Percentiles rank a stretch among this genome's conserved stretches.
phyloP scores from a whole-genome alignment of 2,797 vertebrate species.

The Chlorospingus flavigularis region DNA sequence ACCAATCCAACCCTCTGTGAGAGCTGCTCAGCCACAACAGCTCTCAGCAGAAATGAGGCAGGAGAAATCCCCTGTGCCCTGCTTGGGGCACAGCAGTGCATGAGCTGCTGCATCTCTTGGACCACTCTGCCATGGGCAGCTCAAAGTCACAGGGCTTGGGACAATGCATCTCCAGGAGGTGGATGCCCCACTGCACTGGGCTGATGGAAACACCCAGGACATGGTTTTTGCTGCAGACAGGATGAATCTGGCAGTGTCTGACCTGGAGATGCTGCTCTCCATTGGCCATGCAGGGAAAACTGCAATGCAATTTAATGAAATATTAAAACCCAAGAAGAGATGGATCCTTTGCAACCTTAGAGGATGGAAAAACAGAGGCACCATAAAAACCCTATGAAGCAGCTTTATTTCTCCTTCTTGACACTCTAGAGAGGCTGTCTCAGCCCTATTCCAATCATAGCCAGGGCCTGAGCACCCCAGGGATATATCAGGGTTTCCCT shows the following conservation, averaged over 20 bases:
- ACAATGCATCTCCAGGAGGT: background rate
- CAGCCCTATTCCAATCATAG: background rate
- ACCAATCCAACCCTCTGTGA: background rate
- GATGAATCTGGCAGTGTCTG: background rate
- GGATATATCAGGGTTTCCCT: background rate
- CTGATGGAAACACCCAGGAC: background rate
- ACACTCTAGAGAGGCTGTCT: background rate
- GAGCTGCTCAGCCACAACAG: background rate
- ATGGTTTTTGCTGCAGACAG: accelerated
- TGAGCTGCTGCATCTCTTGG: accelerated
- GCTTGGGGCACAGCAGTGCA: background rate
- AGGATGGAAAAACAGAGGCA: background rate
- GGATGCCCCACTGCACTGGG: background rate
- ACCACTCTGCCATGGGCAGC: accelerated
- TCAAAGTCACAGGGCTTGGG: accelerated
- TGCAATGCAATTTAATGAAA: background rate
- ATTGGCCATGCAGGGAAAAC: background rate
- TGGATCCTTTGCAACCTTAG: background rate
- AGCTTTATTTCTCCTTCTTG: background rate
- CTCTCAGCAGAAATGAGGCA: background rate
- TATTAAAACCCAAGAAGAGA: background rate
- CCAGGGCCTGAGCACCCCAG: background rate
- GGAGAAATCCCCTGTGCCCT: background rate
- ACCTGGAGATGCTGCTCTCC: background rate
- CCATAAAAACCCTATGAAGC: background rate